Evolutionary conservation across 2,797 vertebrate genomes (phyloP), one percentile per base, ranked within the genome.

Genomic region (Psittacula derbiana): DNA sequence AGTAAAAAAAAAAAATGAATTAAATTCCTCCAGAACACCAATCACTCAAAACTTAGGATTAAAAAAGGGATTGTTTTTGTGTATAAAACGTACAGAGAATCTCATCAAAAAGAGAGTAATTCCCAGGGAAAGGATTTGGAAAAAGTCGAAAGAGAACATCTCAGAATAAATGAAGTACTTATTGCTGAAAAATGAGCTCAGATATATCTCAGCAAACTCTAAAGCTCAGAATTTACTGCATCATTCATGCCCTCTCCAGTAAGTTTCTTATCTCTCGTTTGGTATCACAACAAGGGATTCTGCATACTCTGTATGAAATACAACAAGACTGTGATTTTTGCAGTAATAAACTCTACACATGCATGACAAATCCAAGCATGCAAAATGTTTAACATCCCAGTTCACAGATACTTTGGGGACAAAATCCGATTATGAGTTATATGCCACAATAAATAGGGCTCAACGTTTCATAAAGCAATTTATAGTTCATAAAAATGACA

Each of bases 401-500:
- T 97, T 97, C 97, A 88, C 97, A 97, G 97, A 98, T 93, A 97
- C 97, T 97, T 98, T 96, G 97, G 97, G 97, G 97, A 97, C 97
- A 97, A 97, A 98, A 98, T 98, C 97, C 90, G 92, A 98, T 98
- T 98, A 98, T 98, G 98, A 98, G 97, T 98, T 98, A 98, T 98
- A 97, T 92, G 91, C 97, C 97, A 98, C 98, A 97, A 97, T 98
- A 98, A 98, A 98, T 97, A 98, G 98, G 97, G 96, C 96, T 98
- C 97, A 97, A 97, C 94, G 94, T 98, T 98, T 98, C 97, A 98
- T 98, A 98, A 98, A 98, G 96, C 98, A 98, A 98, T 98, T 98
- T 98, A 98, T 98, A 98, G 98, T 98, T 98, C 98, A 98, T 98
- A 98, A 98, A 98, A 98, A 98, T 98, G 97, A 98, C 97, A 98